A percentile compares a stretch with the other conserved stretches of the same genome.
Conservation (phyloP, 2,888 invertebrate species). For the Sepioteuthis lessoniana region DNA sequence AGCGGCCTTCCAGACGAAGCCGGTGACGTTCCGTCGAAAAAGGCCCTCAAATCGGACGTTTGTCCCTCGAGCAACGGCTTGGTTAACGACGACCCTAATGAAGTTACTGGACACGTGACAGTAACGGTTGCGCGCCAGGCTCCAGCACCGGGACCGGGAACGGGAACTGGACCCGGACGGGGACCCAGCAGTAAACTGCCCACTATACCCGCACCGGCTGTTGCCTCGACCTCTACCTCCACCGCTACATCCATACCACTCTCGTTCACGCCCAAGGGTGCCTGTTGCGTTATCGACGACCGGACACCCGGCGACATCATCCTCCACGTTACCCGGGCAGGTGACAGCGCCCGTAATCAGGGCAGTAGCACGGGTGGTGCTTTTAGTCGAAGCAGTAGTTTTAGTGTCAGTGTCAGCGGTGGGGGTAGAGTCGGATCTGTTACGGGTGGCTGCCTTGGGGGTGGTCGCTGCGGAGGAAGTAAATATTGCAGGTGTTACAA, state of each 20-base stretch:
- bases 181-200: neutral
- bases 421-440: neutral
- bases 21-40: neutral
- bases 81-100: neutral
- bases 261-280: neutral
- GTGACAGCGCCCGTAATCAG: neutral
- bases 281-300: neutral
- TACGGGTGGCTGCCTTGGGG: neutral
- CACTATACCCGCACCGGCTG: neutral
- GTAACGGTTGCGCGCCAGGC: neutral
- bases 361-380: neutral
- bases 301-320: neutral
- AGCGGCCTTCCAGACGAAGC: neutral
- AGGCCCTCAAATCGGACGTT: neutral
- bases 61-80: neutral
- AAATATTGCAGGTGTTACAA: constrained; percentile 36
- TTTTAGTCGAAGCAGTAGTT: neutral
- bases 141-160: neutral
- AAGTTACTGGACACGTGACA: neutral
- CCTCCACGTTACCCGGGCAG: neutral
- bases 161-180: neutral
- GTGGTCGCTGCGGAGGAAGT: neutral
- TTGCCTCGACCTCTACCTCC: neutral
- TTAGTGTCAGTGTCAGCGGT: neutral
- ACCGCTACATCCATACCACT: neutral